Evolutionary conservation across 2,797 vertebrate species (phyloP), one percentile per base, ranked within the genome.

Genomic region (Sebastes glaucus): DNA sequence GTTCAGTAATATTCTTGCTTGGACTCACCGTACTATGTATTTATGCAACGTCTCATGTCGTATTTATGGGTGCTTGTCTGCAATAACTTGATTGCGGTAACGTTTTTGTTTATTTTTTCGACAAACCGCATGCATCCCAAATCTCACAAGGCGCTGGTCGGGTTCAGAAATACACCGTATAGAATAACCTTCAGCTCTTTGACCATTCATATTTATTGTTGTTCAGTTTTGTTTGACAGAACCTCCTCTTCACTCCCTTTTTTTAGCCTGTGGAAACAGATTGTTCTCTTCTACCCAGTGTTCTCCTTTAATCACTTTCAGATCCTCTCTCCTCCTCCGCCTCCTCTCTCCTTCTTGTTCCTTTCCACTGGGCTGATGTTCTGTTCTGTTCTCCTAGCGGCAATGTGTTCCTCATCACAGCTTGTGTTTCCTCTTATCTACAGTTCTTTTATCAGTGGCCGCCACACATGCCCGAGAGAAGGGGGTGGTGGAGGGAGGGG

Each of bases 381-480:
- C 80, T 82, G 72, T 80, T 81, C 81, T 86, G 66, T 75, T 56
- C 88, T 86, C 78, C 78, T 84, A 69, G 83, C 78, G 79, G 86
- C 91, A 91, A 80, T 80, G 89, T 92, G 92, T 92, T 94, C 81
- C 88, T 93, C 92, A 94, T 93, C 89, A 86, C 91, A 92, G 93
- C 92, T 92, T 91, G 91, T 90, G 89, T 95, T 94, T 93, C 90
- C 87, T 93, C 89, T 95, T 92, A 95, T 95, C 93, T 92, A n/a
- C 38, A 70, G 78, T 82, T 78, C 88, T 88, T 91, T 95, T 94
- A 95, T 96, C 91, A 81, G 82, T 76, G 74, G 78, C 89, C 74
- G 70, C 87, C 94, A 90, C 93, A 95, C 92, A 93, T 90, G 90
- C 87, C 88, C 78, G 14, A 52, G 85, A 87, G 86, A 80, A 83